A percentile compares a stretch with the other conserved stretches of the same genome.
Conservation (phyloP, 1,140 invertebrate species). For the Zaprionus vittiger region DNA sequence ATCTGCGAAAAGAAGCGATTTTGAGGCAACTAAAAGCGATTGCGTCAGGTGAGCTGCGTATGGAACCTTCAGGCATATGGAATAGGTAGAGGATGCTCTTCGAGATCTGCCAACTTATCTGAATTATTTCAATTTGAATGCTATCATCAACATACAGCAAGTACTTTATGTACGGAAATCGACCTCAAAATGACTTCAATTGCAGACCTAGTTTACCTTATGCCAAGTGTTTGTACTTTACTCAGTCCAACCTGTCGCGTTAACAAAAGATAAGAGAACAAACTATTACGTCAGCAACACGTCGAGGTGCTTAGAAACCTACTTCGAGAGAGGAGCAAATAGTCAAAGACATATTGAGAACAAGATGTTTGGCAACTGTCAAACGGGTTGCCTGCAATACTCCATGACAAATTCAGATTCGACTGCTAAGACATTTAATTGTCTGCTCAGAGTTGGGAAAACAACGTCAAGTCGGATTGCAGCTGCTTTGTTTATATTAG, state of each 20-base stretch:
- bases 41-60: too few species aligned
- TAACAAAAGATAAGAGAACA: conserved; percentile 37
- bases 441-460: conserved; percentile 11
- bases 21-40: too few species aligned
- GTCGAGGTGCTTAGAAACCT: neutral
- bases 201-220: neutral
- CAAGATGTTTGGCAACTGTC: conserved; percentile 41
- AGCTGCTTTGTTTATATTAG: conserved; percentile 42
- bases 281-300: conserved; percentile 32
- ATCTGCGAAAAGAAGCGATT: neutral
- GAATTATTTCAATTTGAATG: too few species aligned
- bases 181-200: neutral
- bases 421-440: conserved; percentile 52
- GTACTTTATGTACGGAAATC: neutral
- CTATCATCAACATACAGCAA: neutral
- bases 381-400: conserved; percentile 24
- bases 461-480: neutral
- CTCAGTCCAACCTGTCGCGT: conserved; percentile 18
- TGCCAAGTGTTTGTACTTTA: conserved; percentile 15
- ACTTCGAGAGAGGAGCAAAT: neutral
- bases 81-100: too few species aligned
- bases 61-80: too few species aligned
- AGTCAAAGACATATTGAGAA: neutral
- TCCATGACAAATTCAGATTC: conserved; percentile 27
- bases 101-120: too few species aligned